These are phyloP conservation scores for Caenorhabditis sp. DNA, from an alignment of 2,888 invertebrate species.

Conservation along the genomic window DNA sequence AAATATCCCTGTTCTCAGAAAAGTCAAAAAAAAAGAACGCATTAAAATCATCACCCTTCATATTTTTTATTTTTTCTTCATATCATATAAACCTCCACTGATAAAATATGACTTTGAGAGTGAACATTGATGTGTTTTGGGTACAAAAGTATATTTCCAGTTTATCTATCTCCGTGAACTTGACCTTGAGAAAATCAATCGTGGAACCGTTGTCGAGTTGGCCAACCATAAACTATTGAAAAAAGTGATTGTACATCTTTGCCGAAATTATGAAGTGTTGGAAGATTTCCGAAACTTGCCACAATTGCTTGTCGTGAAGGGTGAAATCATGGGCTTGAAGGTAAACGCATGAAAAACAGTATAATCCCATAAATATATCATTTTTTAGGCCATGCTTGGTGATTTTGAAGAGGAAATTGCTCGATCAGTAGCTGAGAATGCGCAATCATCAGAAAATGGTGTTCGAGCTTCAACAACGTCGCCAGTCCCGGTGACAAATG, in stretches of 20 bases:
- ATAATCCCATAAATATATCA: constrained; percentile 7
- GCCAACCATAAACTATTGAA: constrained; percentile 66
- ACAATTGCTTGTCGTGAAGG: constrained; percentile 70
- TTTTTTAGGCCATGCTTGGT: constrained; percentile 62
- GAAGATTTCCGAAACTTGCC: constrained; percentile 69
- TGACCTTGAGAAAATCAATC: constrained; percentile 70
- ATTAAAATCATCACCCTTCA: too few relatives aligned
- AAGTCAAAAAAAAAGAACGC: too few relatives aligned
- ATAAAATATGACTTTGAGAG: too few relatives aligned
- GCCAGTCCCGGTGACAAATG: constrained; percentile 39
- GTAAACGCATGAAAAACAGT: constrained; percentile 20
- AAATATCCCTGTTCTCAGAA: too few relatives aligned
- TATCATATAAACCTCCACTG: too few relatives aligned
- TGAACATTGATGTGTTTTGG: too few relatives aligned
- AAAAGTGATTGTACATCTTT: constrained; percentile 67
- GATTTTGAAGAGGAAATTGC: constrained; percentile 56
- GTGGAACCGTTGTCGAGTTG: constrained; percentile 67
- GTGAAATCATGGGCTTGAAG: constrained; percentile 69
- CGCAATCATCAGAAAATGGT: constrained; percentile 10
- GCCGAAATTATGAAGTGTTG: constrained; percentile 70
- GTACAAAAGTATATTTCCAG: constrained; percentile 45
- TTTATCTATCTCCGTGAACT: constrained; percentile 71
- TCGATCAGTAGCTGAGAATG: constrained; percentile 18
- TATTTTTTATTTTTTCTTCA: too few relatives aligned
- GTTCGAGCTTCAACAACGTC: constrained; percentile 19